Evolutionary conservation across 2,113 vertebrate genomes (phyloP).

Genomic region (Taxidea taxus): DNA sequence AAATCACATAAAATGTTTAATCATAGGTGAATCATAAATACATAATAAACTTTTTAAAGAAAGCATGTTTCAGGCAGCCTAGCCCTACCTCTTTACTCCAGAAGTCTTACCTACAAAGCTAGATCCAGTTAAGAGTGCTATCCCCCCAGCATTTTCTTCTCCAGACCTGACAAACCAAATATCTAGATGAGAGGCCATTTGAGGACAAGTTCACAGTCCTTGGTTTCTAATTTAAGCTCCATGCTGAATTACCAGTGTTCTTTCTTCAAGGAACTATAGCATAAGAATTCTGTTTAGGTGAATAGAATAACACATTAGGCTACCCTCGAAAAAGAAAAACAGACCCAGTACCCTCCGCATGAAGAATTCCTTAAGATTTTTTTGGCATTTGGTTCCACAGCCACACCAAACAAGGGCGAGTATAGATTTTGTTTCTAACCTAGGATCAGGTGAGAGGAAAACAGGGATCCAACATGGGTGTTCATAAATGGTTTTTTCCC

Average conservation of each 20-base stretch:
- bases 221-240: not conserved
- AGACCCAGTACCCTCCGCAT: not conserved
- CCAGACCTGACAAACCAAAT: not conserved
- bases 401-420: not conserved
- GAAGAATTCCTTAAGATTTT: conserved; percentile 23
- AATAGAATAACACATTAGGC: not conserved
- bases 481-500: not conserved
- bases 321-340: conserved; percentile 1
- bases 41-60: not conserved
- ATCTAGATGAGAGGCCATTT: not conserved
- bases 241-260: not conserved
- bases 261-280: not conserved
- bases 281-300: not conserved
- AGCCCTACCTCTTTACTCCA: not conserved
- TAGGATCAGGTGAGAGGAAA: conserved; percentile 12
- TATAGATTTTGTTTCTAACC: conserved; percentile 18
- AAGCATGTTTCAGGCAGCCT: not conserved
- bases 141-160: not conserved
- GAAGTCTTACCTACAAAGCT: not conserved
- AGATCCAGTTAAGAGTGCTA: not conserved
- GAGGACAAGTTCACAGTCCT: not conserved
- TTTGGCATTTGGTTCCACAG: not conserved
- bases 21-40: conserved; percentile 7
- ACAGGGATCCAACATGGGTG: not conserved
- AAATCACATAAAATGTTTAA: not conserved